Evolutionary conservation across 2,888 invertebrate species (phyloP).

Genomic region (Alloscopus bannaensis): DNA sequence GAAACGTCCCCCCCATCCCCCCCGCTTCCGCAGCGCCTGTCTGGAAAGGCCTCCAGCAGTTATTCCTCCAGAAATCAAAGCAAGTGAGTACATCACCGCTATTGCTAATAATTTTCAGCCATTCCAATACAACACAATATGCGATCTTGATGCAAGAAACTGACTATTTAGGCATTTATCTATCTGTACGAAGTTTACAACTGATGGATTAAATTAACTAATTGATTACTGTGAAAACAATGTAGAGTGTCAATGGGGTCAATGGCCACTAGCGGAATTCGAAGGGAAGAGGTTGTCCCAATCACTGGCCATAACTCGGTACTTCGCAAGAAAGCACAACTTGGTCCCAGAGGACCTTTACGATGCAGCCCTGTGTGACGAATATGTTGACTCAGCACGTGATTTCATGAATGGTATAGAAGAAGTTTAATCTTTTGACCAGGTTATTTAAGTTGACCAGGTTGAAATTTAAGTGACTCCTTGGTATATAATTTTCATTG

Average conservation of each 20-base stretch:
- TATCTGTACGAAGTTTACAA: too few relatives aligned
- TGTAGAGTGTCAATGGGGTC: constrained; percentile 72
- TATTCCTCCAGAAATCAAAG: constrained; percentile 30
- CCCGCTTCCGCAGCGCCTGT: too few relatives aligned
- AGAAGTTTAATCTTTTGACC: background rate
- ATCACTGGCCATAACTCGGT: constrained; percentile 73
- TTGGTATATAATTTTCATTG: background rate
- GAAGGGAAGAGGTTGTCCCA: constrained; percentile 71
- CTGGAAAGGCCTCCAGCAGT: background rate
- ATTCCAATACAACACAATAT: too few relatives aligned
- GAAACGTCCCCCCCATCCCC: too few relatives aligned
- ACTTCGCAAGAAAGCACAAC: constrained; percentile 71
- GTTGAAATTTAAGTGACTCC: background rate
- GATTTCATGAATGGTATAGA: constrained; percentile 50
- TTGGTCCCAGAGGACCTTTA: constrained; percentile 64
- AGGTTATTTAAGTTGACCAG: background rate
- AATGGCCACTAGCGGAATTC: constrained; percentile 73
- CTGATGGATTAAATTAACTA: too few relatives aligned
- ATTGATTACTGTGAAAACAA: too few relatives aligned
- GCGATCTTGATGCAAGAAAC: too few relatives aligned
- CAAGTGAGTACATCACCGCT: constrained; percentile 31
- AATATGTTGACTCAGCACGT: constrained; percentile 59
- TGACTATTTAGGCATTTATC: too few relatives aligned
- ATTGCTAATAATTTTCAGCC: background rate
- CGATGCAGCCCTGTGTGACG: constrained; percentile 65